Conservation (phyloP, 2,113 vertebrate genomes). For the Butastur rufipennis region DNA sequence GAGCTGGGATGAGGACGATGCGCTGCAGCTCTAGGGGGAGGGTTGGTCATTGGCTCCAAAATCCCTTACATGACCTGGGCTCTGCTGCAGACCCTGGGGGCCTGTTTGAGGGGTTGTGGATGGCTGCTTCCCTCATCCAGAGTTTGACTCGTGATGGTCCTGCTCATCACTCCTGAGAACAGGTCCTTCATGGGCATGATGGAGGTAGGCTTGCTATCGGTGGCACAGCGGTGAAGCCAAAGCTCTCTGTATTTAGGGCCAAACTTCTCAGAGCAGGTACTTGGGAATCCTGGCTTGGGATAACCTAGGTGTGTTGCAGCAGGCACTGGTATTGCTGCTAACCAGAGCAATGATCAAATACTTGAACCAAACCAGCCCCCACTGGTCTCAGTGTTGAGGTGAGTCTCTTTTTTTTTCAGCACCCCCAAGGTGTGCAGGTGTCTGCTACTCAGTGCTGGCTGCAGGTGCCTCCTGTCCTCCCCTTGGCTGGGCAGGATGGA, state of each 20-base stretch:
- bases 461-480: background rate
- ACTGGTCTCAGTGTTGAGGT: background rate
- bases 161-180: background rate
- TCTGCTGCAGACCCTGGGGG: background rate
- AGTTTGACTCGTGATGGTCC: background rate
- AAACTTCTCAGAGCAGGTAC: background rate
- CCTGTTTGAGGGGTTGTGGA: fast-evolving
- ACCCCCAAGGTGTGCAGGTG: background rate
- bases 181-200: fast-evolving
- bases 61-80: background rate
- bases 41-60: background rate
- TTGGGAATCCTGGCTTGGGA: background rate
- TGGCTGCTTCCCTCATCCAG: background rate
- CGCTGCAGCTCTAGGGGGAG: background rate
- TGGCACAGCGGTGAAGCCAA: background rate
- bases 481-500: background rate
- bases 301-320: background rate
- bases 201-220: background rate
- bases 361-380: background rate
- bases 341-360: background rate
- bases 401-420: background rate
- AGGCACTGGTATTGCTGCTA: background rate
- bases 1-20: background rate
- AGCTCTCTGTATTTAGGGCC: background rate
- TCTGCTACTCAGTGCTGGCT: background rate